Percentiles rank a stretch among this genome's conserved stretches.
phyloP scores from a whole-genome alignment of 2,888 invertebrate species.

The Cryptophagus acutangulus region DNA sequence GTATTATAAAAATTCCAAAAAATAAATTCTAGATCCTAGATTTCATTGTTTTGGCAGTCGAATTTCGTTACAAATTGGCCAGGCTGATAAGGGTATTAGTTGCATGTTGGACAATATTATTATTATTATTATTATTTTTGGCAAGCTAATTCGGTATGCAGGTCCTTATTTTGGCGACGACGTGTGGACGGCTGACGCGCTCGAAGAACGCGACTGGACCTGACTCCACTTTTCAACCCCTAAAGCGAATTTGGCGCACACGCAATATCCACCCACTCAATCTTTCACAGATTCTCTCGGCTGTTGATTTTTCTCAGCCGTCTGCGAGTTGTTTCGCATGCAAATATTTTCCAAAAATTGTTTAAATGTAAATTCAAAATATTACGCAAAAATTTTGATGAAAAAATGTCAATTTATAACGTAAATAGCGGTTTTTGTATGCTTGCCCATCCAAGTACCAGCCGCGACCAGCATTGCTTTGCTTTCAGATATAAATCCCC shows the following conservation, averaged over 20 bases:
- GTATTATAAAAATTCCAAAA: not conserved
- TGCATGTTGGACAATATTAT: no score
- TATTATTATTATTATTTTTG: conserved; percentile 1
- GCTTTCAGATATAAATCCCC: no score
- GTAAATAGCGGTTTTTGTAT: no score
- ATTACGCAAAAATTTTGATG: no score
- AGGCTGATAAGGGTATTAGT: no score
- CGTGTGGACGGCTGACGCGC: conserved; percentile 15
- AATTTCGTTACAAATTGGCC: not conserved
- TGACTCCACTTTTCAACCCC: conserved; percentile 9
- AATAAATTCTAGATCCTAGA: no score
- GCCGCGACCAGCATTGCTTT: no score
- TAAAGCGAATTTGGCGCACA: conserved; percentile 13
- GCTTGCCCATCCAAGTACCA: no score
- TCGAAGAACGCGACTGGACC: conserved; percentile 16
- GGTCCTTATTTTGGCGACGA: conserved; percentile 8
- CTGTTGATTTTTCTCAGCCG: conserved; percentile 5
- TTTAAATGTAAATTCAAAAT: no score
- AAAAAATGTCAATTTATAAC: no score
- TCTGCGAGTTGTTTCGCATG: no score
- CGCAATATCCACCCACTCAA: conserved; percentile 3
- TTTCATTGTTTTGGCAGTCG: conserved; percentile 3
- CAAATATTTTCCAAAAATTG: no score
- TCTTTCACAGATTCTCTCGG: not conserved
- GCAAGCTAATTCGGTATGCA: conserved; percentile 3